These are phyloP conservation scores for Anoplopoma fimbria DNA, from an alignment of 2,113 vertebrate species.

Conservation along the genomic window DNA sequence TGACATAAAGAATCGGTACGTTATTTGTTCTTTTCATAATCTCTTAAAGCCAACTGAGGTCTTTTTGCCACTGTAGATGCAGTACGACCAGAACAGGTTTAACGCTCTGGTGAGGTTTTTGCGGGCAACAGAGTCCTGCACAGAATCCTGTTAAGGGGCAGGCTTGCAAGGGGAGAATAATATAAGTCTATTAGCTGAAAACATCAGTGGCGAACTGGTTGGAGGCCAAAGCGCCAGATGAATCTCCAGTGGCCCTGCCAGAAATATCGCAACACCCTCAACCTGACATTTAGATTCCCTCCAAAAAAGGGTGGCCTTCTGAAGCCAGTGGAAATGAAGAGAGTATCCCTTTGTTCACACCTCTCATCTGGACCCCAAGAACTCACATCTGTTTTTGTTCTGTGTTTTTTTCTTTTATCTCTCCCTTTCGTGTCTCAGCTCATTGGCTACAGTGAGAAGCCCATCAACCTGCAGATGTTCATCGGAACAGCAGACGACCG, in stretches of 20 bases:
- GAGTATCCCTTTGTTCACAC: conserved; percentile 62
- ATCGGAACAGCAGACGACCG: conserved; percentile 98
- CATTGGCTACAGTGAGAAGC: conserved; percentile 95
- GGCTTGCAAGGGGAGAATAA: conserved; percentile 50
- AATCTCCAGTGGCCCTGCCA: conserved; percentile 62
- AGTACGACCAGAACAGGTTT: conserved; percentile 18
- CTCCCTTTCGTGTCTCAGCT: conserved; percentile 86
- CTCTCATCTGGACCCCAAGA: conserved; percentile 50
- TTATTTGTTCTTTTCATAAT: neutral
- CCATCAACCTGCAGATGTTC: conserved; percentile 98
- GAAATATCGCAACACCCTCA: conserved; percentile 60
- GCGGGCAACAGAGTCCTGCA: conserved; percentile 26
- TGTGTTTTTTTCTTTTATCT: conserved; percentile 38
- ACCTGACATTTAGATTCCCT: conserved; percentile 69
- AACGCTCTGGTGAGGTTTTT: conserved; percentile 28
- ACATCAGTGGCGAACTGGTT: conserved; percentile 56
- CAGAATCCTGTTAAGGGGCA: conserved; percentile 43
- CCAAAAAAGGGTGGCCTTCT: conserved; percentile 51
- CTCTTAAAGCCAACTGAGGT: neutral
- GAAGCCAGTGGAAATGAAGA: conserved; percentile 59
- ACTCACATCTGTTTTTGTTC: conserved; percentile 61
- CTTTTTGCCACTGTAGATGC: neutral
- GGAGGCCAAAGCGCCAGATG: conserved; percentile 64
- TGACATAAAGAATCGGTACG: neutral
- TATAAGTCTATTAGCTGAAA: conserved; percentile 51